These are phyloP conservation scores for Naja naja DNA, from an alignment of 2,113 vertebrate species.

Conservation along the genomic window DNA sequence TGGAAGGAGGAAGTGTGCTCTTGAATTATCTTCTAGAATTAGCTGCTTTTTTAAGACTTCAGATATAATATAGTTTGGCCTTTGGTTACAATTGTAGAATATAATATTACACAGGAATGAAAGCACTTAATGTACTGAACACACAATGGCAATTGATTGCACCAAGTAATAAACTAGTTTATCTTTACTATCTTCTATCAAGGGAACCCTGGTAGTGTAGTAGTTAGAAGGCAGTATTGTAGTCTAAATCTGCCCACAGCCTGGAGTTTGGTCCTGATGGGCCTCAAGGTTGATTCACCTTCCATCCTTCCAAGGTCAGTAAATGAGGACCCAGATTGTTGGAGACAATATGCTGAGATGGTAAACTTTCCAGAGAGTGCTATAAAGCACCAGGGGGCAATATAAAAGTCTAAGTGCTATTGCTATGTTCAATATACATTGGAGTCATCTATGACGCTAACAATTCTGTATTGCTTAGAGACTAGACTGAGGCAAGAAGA, in stretches of 20 bases:
- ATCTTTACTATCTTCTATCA: not conserved
- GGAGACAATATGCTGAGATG: not conserved
- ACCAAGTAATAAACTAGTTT: not conserved
- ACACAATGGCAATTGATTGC: not conserved
- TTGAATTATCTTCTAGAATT: not conserved
- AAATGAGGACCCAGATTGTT: not conserved
- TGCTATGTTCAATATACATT: not conserved
- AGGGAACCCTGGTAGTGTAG: not conserved
- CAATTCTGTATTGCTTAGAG: not conserved
- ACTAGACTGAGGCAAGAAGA: not conserved
- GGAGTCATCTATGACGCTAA: not conserved
- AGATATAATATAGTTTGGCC: not conserved
- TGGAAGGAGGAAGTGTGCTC: not conserved
- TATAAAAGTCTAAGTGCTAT: not conserved
- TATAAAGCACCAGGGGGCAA: not conserved
- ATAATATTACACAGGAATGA: not conserved
- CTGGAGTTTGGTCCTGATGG: not conserved
- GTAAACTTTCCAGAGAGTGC: not conserved
- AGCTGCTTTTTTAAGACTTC: not conserved
- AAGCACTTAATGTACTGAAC: not conserved
- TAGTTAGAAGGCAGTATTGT: not conserved
- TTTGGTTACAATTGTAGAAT: not conserved
- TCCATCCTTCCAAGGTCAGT: not conserved
- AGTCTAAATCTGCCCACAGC: not conserved
- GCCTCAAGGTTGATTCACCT: not conserved